phyloP scores from a whole-genome alignment of 2,797 vertebrate genomes.

The Bovichtus variegatus region DNA sequence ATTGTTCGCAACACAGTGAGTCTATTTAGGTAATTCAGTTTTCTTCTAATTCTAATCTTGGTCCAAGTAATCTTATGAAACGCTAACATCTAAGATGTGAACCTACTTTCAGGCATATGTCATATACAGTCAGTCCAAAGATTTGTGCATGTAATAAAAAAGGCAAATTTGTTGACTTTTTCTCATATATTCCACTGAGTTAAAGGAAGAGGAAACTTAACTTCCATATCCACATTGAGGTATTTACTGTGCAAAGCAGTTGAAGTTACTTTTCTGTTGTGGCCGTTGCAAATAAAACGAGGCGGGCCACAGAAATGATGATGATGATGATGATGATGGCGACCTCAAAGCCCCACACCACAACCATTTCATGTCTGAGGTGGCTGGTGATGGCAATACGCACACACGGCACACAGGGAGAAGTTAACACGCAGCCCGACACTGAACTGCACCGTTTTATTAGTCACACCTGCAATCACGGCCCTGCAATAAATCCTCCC shows the following conservation, averaged over 20 bases:
- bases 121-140: conserved; percentile 29
- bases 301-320: neutral
- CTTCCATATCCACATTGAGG: neutral
- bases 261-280: too few relatives aligned
- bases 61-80: neutral
- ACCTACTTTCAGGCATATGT: conserved; percentile 20
- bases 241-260: neutral
- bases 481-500: neutral
- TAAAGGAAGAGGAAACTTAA: conserved; percentile 1
- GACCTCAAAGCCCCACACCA: neutral
- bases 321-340: neutral
- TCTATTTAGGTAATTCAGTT: neutral
- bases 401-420: too few relatives aligned
- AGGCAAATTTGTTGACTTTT: neutral
- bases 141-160: neutral
- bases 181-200: neutral
- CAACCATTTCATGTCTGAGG: too few relatives aligned
- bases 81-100: conserved; percentile 6
- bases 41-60: too few relatives aligned
- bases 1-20: conserved; percentile 40
- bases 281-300: neutral
- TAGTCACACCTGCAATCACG: neutral
- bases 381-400: too few relatives aligned
- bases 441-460: neutral
- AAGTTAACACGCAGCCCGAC: neutral